phyloP scores from a whole-genome alignment of 2,113 vertebrate species.

The Choloepus hoffmanni region DNA sequence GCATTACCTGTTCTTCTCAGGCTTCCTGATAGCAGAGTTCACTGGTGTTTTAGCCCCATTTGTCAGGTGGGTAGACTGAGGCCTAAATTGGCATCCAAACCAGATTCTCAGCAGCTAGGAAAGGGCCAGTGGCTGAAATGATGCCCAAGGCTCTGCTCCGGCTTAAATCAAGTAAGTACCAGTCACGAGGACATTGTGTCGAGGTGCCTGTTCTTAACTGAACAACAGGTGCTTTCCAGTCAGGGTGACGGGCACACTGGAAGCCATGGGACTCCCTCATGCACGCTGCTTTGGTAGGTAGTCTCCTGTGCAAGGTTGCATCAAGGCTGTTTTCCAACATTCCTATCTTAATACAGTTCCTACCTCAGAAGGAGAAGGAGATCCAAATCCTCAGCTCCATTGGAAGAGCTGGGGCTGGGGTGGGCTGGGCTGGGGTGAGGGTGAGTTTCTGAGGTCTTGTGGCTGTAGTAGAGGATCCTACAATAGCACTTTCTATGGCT shows the following conservation, averaged over 20 bases:
- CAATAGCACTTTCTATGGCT: no score
- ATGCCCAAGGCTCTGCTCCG: neutral
- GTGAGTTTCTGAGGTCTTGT: neutral
- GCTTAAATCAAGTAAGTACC: neutral
- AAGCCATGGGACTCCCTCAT: neutral
- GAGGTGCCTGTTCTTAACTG: neutral
- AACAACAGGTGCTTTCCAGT: accelerated
- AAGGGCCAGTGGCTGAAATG: neutral
- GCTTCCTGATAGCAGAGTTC: neutral
- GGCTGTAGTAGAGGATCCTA: neutral
- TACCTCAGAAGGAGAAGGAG: neutral
- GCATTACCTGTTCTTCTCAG: neutral
- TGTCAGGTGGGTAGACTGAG: neutral
- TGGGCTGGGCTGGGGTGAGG: neutral
- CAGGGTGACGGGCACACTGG: accelerated
- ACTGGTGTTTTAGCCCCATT: neutral
- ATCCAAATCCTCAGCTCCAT: neutral
- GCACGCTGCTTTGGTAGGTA: neutral
- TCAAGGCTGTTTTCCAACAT: neutral
- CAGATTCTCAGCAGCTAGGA: neutral
- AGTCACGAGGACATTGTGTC: neutral
- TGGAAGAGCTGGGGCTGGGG: neutral
- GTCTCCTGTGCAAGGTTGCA: neutral
- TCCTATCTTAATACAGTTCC: neutral
- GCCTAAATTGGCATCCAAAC: neutral